These are phyloP conservation scores for Podarcis muralis DNA, from an alignment of 2,113 vertebrate genomes.

Conservation along the genomic window DNA sequence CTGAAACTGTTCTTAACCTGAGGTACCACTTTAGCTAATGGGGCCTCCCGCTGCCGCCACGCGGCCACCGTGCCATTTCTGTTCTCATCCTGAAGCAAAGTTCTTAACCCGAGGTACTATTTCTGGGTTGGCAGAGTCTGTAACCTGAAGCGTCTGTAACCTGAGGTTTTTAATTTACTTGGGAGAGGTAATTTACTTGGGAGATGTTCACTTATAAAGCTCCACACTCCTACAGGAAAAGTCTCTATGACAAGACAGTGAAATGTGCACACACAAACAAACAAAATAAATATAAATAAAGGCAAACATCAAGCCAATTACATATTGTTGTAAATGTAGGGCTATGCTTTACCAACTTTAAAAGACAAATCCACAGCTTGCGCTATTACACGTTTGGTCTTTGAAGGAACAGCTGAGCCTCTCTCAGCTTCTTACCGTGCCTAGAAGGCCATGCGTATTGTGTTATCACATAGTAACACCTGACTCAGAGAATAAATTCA, in stretches of 20 bases:
- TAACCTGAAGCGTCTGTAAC: too few species aligned
- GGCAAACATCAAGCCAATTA: constrained; percentile 4
- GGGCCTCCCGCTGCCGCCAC: too few species aligned
- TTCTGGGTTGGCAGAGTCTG: too few species aligned
- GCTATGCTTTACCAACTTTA: background rate
- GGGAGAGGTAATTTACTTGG: background rate
- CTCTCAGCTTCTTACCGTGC: background rate
- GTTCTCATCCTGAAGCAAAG: too few species aligned
- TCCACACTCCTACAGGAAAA: too few species aligned
- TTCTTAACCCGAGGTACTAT: too few species aligned
- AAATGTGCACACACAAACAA: background rate
- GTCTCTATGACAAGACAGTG: too few species aligned
- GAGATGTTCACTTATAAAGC: background rate
- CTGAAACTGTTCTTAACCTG: too few species aligned
- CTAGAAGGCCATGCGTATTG: background rate
- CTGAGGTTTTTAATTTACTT: too few species aligned
- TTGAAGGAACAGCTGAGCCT: constrained; percentile 9
- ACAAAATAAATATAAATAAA: background rate
- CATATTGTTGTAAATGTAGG: constrained; percentile 29
- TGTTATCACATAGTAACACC: background rate
- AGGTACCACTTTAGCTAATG: too few species aligned
- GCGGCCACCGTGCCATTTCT: too few species aligned
- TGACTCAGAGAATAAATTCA: background rate
- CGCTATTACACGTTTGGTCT: constrained; percentile 14
- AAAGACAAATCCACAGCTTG: constrained; percentile 31